These are phyloP conservation scores for Eucidaris tribuloides DNA, from an alignment of 35 echinoderm and acorn worm genomes.

Conservation along the genomic window DNA sequence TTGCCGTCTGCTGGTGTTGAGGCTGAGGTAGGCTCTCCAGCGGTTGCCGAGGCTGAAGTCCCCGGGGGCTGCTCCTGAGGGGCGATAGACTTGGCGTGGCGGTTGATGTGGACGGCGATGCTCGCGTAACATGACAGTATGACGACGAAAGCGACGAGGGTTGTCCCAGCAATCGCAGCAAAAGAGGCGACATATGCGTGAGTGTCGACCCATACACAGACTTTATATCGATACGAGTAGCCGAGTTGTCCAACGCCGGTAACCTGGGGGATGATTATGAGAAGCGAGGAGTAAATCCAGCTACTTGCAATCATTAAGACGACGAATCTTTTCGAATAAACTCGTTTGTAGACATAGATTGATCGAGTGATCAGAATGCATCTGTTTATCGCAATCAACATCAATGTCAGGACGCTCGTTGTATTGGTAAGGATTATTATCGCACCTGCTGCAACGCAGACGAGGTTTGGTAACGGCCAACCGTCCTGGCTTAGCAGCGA, in stretches of 20 bases:
- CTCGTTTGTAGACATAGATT: background rate
- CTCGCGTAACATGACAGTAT: background rate
- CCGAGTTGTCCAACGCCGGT: conserved; percentile 51
- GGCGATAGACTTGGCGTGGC: too few relatives aligned
- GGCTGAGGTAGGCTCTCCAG: too few relatives aligned
- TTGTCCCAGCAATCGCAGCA: too few relatives aligned
- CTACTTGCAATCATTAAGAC: conserved; percentile 38
- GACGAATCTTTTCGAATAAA: conserved; percentile 22
- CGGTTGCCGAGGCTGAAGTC: too few relatives aligned
- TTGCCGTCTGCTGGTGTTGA: too few relatives aligned
- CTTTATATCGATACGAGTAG: conserved; percentile 49
- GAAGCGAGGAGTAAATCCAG: conserved; percentile 41
- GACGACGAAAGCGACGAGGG: too few relatives aligned
- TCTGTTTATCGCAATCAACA: conserved; percentile 48
- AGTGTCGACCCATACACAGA: conserved; percentile 26
- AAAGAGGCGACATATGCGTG: too few relatives aligned
- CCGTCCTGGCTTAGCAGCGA: background rate
- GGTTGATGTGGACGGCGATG: conserved; percentile 38
- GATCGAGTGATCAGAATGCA: conserved; percentile 53
- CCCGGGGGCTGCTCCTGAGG: too few relatives aligned
- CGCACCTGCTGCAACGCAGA: background rate
- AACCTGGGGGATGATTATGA: conserved; percentile 47
- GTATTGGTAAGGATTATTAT: conserved; percentile 1
- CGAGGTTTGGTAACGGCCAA: background rate
- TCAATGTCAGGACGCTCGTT: background rate